Evolutionary conservation across 2,797 vertebrate genomes (phyloP).

Genomic region (Sebastes ruberrimus): DNA sequence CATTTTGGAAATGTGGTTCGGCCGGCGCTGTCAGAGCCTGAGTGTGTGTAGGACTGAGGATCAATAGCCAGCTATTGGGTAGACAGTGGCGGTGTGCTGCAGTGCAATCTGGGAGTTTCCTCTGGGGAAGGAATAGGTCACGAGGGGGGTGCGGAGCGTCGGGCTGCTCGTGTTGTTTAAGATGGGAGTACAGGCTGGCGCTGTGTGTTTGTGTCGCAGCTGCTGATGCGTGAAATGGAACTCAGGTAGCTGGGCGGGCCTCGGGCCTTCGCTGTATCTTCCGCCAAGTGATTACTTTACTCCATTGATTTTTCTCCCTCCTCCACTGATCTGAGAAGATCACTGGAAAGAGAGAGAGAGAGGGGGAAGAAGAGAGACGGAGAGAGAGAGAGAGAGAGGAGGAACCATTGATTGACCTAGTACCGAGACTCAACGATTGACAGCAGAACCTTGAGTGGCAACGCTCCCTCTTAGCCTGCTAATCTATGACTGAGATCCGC

Average conservation of each 20-base stretch:
- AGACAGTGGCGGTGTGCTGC: slow-evolving; percentile 63
- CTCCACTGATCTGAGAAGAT: slow-evolving; percentile 81
- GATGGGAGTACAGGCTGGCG: slow-evolving; percentile 68
- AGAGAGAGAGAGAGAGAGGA: slow-evolving; percentile 1
- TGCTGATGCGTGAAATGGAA: slow-evolving; percentile 86
- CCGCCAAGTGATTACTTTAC: slow-evolving; percentile 84
- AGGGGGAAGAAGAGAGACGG: background rate
- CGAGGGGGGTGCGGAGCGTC: slow-evolving; percentile 44
- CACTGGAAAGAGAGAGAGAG: slow-evolving; percentile 61
- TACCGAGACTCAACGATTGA: slow-evolving; percentile 75
- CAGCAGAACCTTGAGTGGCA: slow-evolving; percentile 71
- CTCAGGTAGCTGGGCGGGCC: slow-evolving; percentile 82
- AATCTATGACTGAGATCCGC: slow-evolving; percentile 56
- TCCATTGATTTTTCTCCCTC: slow-evolving; percentile 82
- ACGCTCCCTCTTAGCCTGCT: slow-evolving; percentile 55
- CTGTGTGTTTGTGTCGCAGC: slow-evolving; percentile 81
- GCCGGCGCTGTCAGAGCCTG: slow-evolving; percentile 40
- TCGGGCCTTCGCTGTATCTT: slow-evolving; percentile 80
- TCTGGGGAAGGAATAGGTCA: slow-evolving; percentile 75
- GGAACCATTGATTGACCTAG: slow-evolving; percentile 77
- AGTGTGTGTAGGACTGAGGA: slow-evolving; percentile 54
- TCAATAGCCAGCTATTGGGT: slow-evolving; percentile 70
- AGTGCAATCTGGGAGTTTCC: slow-evolving; percentile 79
- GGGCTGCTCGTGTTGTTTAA: slow-evolving; percentile 76
- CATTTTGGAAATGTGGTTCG: slow-evolving; percentile 64